These are phyloP conservation scores for Triplophysa tibetana DNA, from an alignment of 2,113 vertebrate genomes.

Conservation along the genomic window DNA sequence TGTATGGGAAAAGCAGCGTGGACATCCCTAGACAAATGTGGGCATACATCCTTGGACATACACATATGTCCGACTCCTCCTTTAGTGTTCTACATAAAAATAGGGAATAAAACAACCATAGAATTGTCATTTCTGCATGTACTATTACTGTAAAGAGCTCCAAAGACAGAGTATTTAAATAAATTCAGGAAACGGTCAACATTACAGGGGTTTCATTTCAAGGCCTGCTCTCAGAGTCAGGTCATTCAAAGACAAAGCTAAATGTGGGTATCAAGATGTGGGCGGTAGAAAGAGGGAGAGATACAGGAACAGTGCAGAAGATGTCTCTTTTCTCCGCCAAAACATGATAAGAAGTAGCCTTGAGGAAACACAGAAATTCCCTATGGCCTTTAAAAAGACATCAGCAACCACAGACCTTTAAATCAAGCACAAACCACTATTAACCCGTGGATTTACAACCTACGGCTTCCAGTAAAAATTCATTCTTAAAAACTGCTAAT, in stretches of 20 bases:
- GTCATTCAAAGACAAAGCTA: conserved; percentile 16
- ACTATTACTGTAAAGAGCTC: not conserved
- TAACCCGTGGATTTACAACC: not conserved
- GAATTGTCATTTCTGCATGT: not conserved
- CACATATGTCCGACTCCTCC: too few relatives aligned
- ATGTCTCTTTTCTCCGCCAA: conserved; percentile 17
- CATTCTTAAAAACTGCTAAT: too few relatives aligned
- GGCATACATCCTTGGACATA: not conserved
- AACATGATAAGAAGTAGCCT: conserved; percentile 36
- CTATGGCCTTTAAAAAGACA: conserved; percentile 17
- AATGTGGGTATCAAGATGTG: conserved; percentile 15
- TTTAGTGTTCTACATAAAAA: too few relatives aligned
- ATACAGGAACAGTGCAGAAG: not conserved
- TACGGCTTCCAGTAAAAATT: too few relatives aligned
- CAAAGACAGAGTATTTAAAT: not conserved
- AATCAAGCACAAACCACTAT: not conserved
- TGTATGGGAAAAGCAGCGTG: too few relatives aligned
- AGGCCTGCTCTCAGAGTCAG: conserved; percentile 13
- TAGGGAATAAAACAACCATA: too few relatives aligned
- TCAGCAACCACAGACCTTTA: conserved; percentile 3
- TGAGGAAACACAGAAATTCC: conserved; percentile 10
- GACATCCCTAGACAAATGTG: not conserved
- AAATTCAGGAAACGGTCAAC: conserved; percentile 18
- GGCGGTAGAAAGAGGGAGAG: not conserved
- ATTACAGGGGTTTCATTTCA: conserved; percentile 11